These are phyloP conservation scores for Neodon shergylaensis DNA, from an alignment of 2,113 vertebrate species.

Conservation along the genomic window DNA sequence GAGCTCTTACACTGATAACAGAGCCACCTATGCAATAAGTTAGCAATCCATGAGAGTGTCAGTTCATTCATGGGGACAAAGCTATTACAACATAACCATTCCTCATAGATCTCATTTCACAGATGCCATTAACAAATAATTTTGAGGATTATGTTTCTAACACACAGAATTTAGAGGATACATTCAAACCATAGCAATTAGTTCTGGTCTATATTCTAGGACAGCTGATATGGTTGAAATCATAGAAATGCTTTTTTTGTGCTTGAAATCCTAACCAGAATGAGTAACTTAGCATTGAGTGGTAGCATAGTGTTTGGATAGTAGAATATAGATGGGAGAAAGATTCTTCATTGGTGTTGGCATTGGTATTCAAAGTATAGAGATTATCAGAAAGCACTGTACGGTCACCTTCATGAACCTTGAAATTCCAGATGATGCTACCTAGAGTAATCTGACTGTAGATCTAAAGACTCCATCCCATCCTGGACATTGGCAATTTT, in stretches of 20 bases:
- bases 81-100: not conserved
- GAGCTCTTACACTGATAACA: not conserved
- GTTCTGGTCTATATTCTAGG: not conserved
- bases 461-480: not conserved
- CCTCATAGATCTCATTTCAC: not conserved
- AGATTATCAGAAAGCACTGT: not conserved
- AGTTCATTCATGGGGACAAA: not conserved
- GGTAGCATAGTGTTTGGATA: not conserved
- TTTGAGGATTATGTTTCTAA: not conserved
- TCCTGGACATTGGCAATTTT: not conserved
- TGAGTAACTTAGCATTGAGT: not conserved
- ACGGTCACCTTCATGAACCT: not conserved
- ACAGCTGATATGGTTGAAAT: not conserved
- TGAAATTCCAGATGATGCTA: not conserved
- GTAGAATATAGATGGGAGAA: not conserved
- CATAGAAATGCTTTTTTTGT: not conserved
- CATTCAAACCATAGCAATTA: not conserved
- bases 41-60: not conserved
- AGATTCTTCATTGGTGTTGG: not conserved
- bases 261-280: not conserved
- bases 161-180: not conserved
- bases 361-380: not conserved
- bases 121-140: not conserved
- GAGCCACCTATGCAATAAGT: not conserved
- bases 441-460: not conserved